Base-by-base conservation (phyloP, 2,888 invertebrate species). In the Cylloceria caligata region DNA sequence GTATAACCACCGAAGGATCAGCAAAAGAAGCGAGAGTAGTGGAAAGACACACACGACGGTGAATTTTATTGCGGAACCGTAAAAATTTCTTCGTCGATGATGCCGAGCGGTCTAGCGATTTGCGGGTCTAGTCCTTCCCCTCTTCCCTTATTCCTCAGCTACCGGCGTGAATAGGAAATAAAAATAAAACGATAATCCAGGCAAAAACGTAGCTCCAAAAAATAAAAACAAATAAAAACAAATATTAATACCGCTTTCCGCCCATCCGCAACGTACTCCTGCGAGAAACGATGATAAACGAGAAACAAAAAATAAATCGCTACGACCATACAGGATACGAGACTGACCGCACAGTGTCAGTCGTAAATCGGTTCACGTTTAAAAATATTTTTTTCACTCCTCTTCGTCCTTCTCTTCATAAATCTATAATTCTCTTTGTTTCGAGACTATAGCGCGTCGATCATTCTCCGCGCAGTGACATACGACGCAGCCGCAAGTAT, bases 61-160 rank as follows among this genome's bases (percentile, higher is more conserved):
- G 21, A 24, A 13, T 80, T 83, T 83, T 83, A 83, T 72, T 47
- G 67, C 39, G 75, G 36, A 75, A 45, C 47, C 78, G 81, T 87
- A 85, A 87, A 88, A 88, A 86, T 87, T 84, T 86, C 85, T 86
- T 86, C 72, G 69, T 57, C 79, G 64, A 81, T 85, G 84, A 79
- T 62, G 71, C 68, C 55, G 24, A 60, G 76, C 55, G 49, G 69
- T 64, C 68, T 55, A 47, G 36, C 24, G 47, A 76, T 69, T 78
- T 45, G 62, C 30, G 36, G 62, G 19, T 52, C 77, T 60, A 52
- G 19, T 39, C 21, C 21, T 27, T 42, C 16, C n/a, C 49, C 24
- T 6, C 52, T 16, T 24, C n/a, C 4, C 4, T 57, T 2, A 6
- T 16, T 3, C 0, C 27, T 0, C 19, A 11, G 21, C 36, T 21